A percentile compares a stretch with the other conserved stretches of the same genome.
Conservation (phyloP, 2,888 invertebrate genomes). For the Erebia palarica region DNA sequence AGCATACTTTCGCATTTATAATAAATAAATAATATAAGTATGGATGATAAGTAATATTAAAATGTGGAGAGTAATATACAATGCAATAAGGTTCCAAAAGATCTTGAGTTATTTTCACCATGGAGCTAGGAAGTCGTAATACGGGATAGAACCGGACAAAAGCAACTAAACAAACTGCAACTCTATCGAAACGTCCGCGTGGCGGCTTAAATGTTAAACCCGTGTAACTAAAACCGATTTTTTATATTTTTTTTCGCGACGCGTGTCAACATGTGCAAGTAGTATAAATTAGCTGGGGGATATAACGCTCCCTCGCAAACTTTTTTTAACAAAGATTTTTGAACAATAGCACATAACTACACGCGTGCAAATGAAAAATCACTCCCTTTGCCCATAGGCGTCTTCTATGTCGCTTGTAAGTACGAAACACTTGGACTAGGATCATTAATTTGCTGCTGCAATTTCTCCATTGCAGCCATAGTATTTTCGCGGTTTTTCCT, state of each 20-base stretch:
- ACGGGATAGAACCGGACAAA: neutral
- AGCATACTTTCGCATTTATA: too few species aligned
- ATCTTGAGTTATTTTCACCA: too few species aligned
- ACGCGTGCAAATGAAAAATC: constrained; percentile 74
- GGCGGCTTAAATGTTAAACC: constrained; percentile 72
- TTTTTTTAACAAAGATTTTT: constrained; percentile 75
- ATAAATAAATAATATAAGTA: too few species aligned
- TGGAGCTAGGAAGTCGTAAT: neutral
- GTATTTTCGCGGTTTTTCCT: neutral
- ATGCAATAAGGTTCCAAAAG: too few species aligned
- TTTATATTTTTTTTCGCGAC: constrained; percentile 68
- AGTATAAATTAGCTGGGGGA: constrained; percentile 80
- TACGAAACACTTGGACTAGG: constrained; percentile 43
- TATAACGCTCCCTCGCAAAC: constrained; percentile 71
- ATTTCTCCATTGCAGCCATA: neutral
- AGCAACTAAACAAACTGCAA: neutral
- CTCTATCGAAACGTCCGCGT: constrained; percentile 47
- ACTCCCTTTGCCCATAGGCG: constrained; percentile 62
- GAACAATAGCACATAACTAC: constrained; percentile 79
- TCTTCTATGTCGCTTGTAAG: constrained; percentile 34
- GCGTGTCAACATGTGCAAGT: constrained; percentile 80
- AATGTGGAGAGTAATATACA: too few species aligned
- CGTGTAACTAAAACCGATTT: constrained; percentile 68
- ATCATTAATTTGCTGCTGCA: constrained; percentile 42
- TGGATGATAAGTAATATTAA: too few species aligned